Evolutionary conservation across 2,888 invertebrate species (phyloP).

Genomic region (Empis stercorea): DNA sequence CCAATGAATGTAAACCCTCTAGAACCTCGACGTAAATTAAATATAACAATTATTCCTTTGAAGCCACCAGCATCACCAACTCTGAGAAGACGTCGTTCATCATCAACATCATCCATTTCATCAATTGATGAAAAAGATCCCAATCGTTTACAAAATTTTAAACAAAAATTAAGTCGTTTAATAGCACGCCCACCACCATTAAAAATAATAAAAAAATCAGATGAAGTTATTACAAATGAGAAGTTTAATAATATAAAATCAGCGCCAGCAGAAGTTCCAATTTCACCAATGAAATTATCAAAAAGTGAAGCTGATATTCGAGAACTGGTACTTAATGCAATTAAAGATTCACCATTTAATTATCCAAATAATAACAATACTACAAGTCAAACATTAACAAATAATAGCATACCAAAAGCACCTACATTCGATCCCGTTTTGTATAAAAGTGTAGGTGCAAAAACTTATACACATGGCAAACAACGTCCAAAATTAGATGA

Average conservation of each 20-base stretch:
- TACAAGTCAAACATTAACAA: not conserved
- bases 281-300: slow-evolving; percentile 20
- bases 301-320: slow-evolving; percentile 29
- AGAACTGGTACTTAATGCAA: slow-evolving; percentile 18
- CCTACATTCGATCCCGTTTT: slow-evolving; percentile 31
- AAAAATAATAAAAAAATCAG: not conserved
- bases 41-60: not conserved
- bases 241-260: not conserved
- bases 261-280: not conserved
- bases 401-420: slow-evolving; percentile 23
- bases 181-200: slow-evolving; percentile 12
- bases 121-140: slow-evolving; percentile 14
- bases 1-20: no score
- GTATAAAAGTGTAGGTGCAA: slow-evolving; percentile 26
- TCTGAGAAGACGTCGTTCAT: no score
- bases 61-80: not conserved
- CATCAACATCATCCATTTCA: no score
- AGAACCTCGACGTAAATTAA: no score
- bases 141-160: slow-evolving; percentile 25
- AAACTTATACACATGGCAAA: slow-evolving; percentile 14
- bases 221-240: not conserved
- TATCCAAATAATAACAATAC: not conserved
- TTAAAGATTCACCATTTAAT: slow-evolving; percentile 13
- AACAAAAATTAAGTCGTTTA: slow-evolving; percentile 23
- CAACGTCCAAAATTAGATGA: slow-evolving; percentile 23